Evolutionary conservation across 2,113 vertebrate species (phyloP), one percentile per base, ranked within the genome.

Genomic region (Campylomormyrus tamandua): DNA sequence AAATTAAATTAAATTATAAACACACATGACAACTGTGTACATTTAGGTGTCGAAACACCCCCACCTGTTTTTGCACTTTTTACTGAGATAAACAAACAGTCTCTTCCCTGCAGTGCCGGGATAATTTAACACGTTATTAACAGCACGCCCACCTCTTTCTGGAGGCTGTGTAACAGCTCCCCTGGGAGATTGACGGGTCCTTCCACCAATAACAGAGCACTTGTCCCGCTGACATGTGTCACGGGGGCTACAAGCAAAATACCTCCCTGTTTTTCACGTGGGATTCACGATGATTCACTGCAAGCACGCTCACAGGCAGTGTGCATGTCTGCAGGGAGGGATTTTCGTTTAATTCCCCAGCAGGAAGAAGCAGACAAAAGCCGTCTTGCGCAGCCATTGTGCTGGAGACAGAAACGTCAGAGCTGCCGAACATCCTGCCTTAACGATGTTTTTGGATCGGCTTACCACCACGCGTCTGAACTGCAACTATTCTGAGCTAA

Each of bases 91-190:
- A 85, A 85, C 42, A 85, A 87, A 87, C 86, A 56, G 86, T 39
- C 86, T 35, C 49, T 53, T 39, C 86, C 45, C 45, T 2, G 13
- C 19, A 24, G n/a, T 13, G 53, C 52, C n/a, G 83, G 87, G 88
- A 66, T 91, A 56, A 90, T 89, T 90, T 88, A 91, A 90, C 92
- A 90, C 89, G n/a, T 91, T 92, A 83, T 10, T 80, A 31, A 27
- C 66, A 89, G 66, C 66, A 92, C 35, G 27, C 50, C 80, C 53
- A 87, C 90, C 53, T 89, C 58, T 42, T 91, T 89, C 91, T 39
- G 85, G 31, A 50, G 83, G 45, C 90, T 83, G 45, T 56, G 42
- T 70, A 39, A 50, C 8, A 42, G 89, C 66, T 50, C 80, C 66
- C 70, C 66, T 27, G 21, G 45, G 31, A 91, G 50, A 91, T 89